Evolutionary conservation across 2,113 vertebrate genomes (phyloP).

Genomic region (Argyrosomus japonicus): DNA sequence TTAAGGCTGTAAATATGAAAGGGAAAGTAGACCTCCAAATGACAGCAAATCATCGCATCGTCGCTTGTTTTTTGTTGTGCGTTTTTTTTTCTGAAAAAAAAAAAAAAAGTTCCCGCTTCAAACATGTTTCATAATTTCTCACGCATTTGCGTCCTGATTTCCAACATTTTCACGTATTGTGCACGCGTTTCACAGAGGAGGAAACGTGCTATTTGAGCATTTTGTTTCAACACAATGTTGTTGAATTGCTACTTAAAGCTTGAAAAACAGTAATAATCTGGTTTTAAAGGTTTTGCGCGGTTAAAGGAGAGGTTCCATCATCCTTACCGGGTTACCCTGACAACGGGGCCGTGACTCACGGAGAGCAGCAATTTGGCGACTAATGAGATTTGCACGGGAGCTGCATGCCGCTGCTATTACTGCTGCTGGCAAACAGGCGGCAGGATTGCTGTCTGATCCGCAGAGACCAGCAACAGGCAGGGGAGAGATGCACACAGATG

Average conservation of each 20-base stretch:
- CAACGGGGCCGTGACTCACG: constrained; percentile 83
- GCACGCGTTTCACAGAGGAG: background rate
- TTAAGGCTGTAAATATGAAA: background rate
- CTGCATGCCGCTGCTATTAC: constrained; percentile 77
- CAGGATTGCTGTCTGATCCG: constrained; percentile 8
- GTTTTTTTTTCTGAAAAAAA: background rate
- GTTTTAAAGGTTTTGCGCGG: constrained; percentile 7
- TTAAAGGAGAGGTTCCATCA: constrained; percentile 51
- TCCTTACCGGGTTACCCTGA: constrained; percentile 79
- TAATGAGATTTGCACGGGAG: constrained; percentile 82
- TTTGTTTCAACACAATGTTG: background rate
- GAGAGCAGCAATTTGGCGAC: constrained; percentile 76
- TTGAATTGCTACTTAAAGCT: background rate
- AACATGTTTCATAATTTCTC: too few relatives aligned
- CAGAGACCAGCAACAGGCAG: constrained; percentile 31
- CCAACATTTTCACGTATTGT: background rate
- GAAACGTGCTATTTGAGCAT: background rate
- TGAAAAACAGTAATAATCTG: background rate
- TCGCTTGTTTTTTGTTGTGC: background rate
- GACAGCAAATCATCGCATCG: background rate
- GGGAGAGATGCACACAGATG: background rate
- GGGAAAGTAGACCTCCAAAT: background rate
- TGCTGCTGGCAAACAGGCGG: constrained; percentile 53
- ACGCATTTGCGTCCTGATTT: too few relatives aligned
- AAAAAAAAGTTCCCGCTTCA: background rate